A percentile compares a stretch with the other conserved stretches of the same genome.
Conservation (phyloP, 2,797 vertebrate species). For the Phyllotis vaccarum region DNA sequence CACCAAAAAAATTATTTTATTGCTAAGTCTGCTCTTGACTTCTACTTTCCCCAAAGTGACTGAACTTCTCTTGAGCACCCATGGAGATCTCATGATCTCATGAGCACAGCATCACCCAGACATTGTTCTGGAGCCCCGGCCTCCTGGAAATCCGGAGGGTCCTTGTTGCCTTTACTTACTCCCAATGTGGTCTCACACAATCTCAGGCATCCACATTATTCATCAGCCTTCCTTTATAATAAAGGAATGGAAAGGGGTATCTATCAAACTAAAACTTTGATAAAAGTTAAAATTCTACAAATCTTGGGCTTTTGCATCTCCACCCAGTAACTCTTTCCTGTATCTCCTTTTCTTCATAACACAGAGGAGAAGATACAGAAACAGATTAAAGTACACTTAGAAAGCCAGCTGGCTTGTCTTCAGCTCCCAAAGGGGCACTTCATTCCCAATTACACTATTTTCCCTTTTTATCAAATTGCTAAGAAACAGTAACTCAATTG, state of each 20-base stretch:
- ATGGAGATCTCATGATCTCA: not conserved
- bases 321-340: conserved; percentile 37
- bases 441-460: conserved; percentile 88
- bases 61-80: not conserved
- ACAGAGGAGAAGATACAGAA: not conserved
- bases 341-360: not conserved
- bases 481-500: conserved; percentile 88
- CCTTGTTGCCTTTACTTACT: not conserved
- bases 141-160: no score
- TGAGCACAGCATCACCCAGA: not conserved
- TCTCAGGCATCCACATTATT: not conserved
- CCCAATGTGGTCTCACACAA: not conserved
- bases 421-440: conserved; percentile 86
- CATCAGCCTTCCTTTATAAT: not conserved
- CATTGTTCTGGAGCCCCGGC: not conserved
- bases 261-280: not conserved
- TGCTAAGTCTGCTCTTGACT: not conserved
- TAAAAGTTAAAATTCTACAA: conserved; percentile 54
- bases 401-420: conserved; percentile 86
- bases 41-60: not conserved
- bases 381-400: conserved; percentile 86
- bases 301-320: conserved; percentile 27
- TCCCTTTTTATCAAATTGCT: conserved; percentile 88
- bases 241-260: not conserved
- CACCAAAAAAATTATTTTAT: not conserved